Evolutionary conservation across 1,140 invertebrate species (phyloP).

Genomic region (Philaenus spumarius): DNA sequence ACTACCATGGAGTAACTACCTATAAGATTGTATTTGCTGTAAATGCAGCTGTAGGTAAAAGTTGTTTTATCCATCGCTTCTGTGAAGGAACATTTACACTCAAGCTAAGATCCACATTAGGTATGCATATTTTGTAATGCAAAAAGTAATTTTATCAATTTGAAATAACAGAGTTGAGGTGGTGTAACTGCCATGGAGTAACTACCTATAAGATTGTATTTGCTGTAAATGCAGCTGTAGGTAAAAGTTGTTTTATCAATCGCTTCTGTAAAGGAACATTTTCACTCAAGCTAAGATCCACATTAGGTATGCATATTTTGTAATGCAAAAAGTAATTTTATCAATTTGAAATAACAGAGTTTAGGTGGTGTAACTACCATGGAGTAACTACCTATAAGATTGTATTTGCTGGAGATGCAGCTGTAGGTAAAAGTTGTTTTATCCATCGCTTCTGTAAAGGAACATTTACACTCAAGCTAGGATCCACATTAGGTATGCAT

Average conservation of each 20-base stretch:
- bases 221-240: conserved; percentile 59
- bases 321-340: not conserved
- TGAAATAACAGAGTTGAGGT: conserved; percentile 3
- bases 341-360: conserved; percentile 1
- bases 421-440: conserved; percentile 60
- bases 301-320: conserved; percentile 45
- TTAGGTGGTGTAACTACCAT: no score
- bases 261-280: conserved; percentile 54
- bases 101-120: conserved; percentile 54
- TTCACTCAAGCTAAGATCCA: conserved; percentile 51
- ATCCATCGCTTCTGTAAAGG: conserved; percentile 56
- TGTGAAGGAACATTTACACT: no score
- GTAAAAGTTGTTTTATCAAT: conserved; percentile 59
- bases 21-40: conserved; percentile 54
- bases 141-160: not conserved
- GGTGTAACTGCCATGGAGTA: no score
- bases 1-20: no score
- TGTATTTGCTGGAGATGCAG: conserved; percentile 58
- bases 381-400: conserved; percentile 60
- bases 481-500: conserved; percentile 52
- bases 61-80: conserved; percentile 56
- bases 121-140: conserved; percentile 35
- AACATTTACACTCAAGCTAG: conserved; percentile 52
- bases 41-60: conserved; percentile 60
- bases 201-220: conserved; percentile 60